phyloP scores from a whole-genome alignment of 2,113 vertebrate genomes.

The Rhinopithecus roxellana region DNA sequence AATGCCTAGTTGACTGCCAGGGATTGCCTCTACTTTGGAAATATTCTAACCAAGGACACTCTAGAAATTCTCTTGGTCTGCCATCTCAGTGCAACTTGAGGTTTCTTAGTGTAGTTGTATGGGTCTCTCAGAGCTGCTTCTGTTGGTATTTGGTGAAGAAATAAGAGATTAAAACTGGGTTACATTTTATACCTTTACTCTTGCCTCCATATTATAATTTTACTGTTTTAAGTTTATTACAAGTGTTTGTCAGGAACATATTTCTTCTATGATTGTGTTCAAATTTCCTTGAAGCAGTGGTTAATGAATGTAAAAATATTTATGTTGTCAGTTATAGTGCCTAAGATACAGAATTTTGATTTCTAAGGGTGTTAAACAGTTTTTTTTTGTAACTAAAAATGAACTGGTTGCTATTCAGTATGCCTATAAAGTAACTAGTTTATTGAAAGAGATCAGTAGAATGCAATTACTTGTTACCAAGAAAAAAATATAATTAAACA shows the following conservation, averaged over 20 bases:
- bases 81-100: neutral
- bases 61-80: neutral
- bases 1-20: neutral
- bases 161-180: neutral
- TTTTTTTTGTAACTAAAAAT: conserved; percentile 27
- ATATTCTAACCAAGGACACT: neutral
- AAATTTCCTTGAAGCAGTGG: neutral
- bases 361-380: neutral
- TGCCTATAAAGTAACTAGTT: conserved; percentile 15
- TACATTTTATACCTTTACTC: neutral
- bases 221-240: neutral
- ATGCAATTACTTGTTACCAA: conserved; percentile 25
- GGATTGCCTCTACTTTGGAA: neutral
- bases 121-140: neutral
- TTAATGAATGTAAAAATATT: neutral
- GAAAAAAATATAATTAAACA: neutral
- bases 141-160: neutral
- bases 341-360: conserved; percentile 48
- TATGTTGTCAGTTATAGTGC: neutral
- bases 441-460: conserved; percentile 29
- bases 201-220: neutral
- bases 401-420: neutral
- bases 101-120: neutral
- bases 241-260: neutral
- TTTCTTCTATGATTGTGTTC: neutral